phyloP scores from a whole-genome alignment of 1,140 invertebrate species.

The Ctenoplectra terminalis region DNA sequence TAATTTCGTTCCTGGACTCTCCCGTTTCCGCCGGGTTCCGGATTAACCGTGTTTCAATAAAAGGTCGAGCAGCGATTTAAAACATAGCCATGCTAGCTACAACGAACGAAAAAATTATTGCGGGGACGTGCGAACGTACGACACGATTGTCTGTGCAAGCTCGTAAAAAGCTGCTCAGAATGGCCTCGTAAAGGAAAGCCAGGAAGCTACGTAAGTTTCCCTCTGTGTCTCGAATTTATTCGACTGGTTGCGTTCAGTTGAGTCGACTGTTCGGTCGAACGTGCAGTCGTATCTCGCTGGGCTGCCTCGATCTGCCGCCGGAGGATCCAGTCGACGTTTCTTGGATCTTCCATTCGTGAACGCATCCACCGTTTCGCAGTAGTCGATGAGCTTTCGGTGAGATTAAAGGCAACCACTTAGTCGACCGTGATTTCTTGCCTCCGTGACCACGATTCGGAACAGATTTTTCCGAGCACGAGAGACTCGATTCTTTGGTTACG shows the following conservation, averaged over 20 bases:
- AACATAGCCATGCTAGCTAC: neutral
- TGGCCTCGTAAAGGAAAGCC: slow-evolving; percentile 27
- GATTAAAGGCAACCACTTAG: neutral
- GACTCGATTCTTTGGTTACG: no score
- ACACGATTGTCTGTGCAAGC: slow-evolving; percentile 36
- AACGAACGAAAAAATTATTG: slow-evolving; percentile 2
- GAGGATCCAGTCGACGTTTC: neutral
- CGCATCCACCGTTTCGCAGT: neutral
- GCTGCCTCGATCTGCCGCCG: neutral
- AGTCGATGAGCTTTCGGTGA: neutral
- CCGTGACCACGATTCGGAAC: no score
- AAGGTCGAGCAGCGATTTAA: neutral
- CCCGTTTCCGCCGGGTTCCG: neutral
- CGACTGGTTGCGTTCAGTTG: neutral
- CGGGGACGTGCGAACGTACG: slow-evolving; percentile 23
- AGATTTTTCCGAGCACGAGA: neutral
- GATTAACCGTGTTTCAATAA: neutral
- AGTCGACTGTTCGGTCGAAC: neutral
- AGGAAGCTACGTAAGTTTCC: neutral
- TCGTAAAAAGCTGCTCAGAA: slow-evolving; percentile 36
- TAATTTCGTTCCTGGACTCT: neutral
- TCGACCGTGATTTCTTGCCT: neutral
- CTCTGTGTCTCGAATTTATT: neutral
- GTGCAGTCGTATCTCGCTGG: neutral
- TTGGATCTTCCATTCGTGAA: neutral